Percentiles rank a stretch among this genome's conserved stretches.
phyloP scores from a whole-genome alignment of 2,888 invertebrate genomes.

The Drosophila ustulata region DNA sequence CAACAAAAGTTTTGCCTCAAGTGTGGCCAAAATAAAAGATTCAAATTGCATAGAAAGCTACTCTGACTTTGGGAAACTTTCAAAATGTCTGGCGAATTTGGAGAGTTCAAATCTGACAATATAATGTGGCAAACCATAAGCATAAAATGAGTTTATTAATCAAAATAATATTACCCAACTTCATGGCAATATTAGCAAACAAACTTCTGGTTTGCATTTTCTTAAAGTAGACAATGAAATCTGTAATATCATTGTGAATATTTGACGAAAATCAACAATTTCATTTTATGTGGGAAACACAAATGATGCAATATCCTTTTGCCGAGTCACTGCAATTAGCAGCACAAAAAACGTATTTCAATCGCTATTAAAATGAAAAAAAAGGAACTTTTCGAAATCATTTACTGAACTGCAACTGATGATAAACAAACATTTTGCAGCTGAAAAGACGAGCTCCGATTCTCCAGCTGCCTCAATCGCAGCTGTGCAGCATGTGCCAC shows the following conservation, averaged over 20 bases:
- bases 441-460: conserved; percentile 11
- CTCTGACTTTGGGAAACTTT: conserved; percentile 37
- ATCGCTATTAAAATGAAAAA: conserved; percentile 9
- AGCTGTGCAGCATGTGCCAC: neutral
- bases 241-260: neutral
- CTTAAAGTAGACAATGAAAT: conserved; percentile 5
- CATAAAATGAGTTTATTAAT: conserved; percentile 18
- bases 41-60: neutral
- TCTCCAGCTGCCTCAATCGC: neutral
- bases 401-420: conserved; percentile 50
- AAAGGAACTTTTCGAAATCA: conserved; percentile 27
- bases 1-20: conserved; percentile 38
- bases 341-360: conserved; percentile 8
- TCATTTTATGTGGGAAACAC: neutral
- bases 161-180: conserved; percentile 10
- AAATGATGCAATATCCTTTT: neutral
- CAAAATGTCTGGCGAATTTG: conserved; percentile 38
- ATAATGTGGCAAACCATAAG: conserved; percentile 13
- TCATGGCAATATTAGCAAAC: neutral
- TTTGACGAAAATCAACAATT: too few species aligned
- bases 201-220: neutral
- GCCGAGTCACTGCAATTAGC: conserved; percentile 7
- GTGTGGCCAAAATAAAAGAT: conserved; percentile 8
- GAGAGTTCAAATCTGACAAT: conserved; percentile 33
- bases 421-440: conserved; percentile 67